phyloP scores from a whole-genome alignment of 2,113 vertebrate genomes.

The Myotis brandtii region DNA sequence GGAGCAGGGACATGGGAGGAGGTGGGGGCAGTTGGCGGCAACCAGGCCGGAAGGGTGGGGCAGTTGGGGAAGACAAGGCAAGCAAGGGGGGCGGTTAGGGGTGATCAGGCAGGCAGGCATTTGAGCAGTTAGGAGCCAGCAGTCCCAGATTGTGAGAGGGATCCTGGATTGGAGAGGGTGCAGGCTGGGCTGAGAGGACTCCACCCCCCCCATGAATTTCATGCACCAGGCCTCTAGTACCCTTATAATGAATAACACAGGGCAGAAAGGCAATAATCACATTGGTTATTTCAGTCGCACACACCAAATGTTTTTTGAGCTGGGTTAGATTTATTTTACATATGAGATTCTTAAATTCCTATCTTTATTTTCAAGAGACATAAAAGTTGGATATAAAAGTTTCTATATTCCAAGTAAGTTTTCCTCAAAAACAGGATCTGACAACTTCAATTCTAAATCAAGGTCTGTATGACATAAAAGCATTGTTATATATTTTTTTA shows the following conservation, averaged over 20 bases:
- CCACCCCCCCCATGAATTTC: too few species aligned
- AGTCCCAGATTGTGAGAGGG: too few species aligned
- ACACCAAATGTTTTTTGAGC: neutral
- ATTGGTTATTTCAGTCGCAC: neutral
- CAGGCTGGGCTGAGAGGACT: too few species aligned
- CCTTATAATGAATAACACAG: neutral
- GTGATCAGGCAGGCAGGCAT: too few species aligned
- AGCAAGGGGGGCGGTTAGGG: too few species aligned
- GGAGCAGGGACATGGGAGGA: rapidly evolving
- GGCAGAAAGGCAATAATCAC: neutral
- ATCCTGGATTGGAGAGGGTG: too few species aligned
- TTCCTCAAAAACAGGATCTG: neutral
- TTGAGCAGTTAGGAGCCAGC: too few species aligned
- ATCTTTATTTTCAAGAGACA: neutral
- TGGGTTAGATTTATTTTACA: neutral
- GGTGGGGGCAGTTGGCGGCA: too few species aligned
- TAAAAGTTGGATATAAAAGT: neutral
- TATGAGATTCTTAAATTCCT: neutral
- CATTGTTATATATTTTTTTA: neutral
- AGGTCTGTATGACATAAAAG: neutral
- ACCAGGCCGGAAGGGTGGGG: too few species aligned
- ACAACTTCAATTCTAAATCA: neutral
- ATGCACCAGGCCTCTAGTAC: too few species aligned
- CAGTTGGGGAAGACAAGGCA: too few species aligned
- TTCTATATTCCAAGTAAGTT: neutral